A percentile compares a stretch with the other conserved stretches of the same genome.
Evolutionary conservation across 2,888 invertebrate genomes (phyloP).

Genomic region (Ormyrus nitidulus): DNA sequence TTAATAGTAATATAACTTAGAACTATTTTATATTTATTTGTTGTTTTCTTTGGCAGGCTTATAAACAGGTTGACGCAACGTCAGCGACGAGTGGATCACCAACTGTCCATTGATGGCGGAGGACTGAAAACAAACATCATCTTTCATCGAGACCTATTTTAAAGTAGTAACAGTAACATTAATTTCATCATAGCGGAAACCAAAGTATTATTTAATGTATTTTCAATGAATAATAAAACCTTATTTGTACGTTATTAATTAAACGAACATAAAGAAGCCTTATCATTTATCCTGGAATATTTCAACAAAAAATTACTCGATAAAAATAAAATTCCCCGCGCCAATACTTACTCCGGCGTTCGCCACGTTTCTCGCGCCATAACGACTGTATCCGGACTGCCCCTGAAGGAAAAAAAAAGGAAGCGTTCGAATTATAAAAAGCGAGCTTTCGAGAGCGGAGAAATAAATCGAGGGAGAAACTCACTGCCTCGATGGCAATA

Average conservation of each 20-base stretch:
- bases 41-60: constrained; percentile 28
- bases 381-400: constrained; percentile 67
- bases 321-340: too few relatives aligned
- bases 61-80: neutral
- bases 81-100: constrained; percentile 60
- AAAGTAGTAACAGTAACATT: too few relatives aligned
- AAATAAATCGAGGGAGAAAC: constrained; percentile 53
- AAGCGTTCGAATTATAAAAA: neutral
- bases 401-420: constrained; percentile 59
- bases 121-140: constrained; percentile 63
- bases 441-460: constrained; percentile 3
- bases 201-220: too few relatives aligned
- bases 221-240: too few relatives aligned
- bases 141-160: constrained; percentile 15
- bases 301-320: too few relatives aligned
- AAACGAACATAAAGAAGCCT: too few relatives aligned
- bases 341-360: constrained; percentile 67
- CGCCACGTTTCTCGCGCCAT: constrained; percentile 69
- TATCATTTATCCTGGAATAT: too few relatives aligned
- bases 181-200: too few relatives aligned
- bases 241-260: too few relatives aligned
- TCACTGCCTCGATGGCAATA: constrained; percentile 67
- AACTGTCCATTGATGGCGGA: constrained; percentile 67
- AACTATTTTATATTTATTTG: constrained; percentile 12
- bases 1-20: constrained; percentile 19